These are phyloP conservation scores for Gobius niger DNA, from an alignment of 2,113 vertebrate genomes.

Conservation along the genomic window DNA sequence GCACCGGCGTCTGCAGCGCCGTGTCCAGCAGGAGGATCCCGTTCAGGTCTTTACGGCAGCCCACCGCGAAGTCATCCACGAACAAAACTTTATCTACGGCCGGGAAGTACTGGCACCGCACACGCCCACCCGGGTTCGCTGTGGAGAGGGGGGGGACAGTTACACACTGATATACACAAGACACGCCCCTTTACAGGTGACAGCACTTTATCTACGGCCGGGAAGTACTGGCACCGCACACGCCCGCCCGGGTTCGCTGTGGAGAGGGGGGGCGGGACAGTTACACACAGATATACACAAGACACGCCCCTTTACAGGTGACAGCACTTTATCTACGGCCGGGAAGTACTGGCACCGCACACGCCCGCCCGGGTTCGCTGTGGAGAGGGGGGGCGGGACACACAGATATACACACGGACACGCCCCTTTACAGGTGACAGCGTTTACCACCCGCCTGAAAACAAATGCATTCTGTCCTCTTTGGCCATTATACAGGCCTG, in stretches of 20 bases:
- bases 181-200: too few species aligned
- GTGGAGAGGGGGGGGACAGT: conserved; percentile 22
- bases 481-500: too few species aligned
- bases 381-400: conserved; percentile 17
- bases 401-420: not conserved
- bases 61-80: conserved; percentile 97
- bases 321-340: conserved; percentile 91
- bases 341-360: conserved; percentile 98
- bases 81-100: conserved; percentile 99
- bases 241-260: conserved; percentile 93
- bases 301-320: too few species aligned
- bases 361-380: conserved; percentile 93
- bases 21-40: conserved; percentile 98
- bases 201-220: conserved; percentile 93
- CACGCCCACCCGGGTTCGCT: conserved; percentile 94
- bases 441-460: too few species aligned
- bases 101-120: conserved; percentile 98
- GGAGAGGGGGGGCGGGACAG: conserved; percentile 18
- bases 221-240: conserved; percentile 98
- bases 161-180: not conserved
- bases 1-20: conserved; percentile 94
- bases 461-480: too few species aligned
- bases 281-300: not conserved
- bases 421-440: too few species aligned
- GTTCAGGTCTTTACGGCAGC: conserved; percentile 98